These are phyloP conservation scores for Macrosiphum euphorbiae DNA, from an alignment of 2,888 invertebrate species.

Conservation along the genomic window DNA sequence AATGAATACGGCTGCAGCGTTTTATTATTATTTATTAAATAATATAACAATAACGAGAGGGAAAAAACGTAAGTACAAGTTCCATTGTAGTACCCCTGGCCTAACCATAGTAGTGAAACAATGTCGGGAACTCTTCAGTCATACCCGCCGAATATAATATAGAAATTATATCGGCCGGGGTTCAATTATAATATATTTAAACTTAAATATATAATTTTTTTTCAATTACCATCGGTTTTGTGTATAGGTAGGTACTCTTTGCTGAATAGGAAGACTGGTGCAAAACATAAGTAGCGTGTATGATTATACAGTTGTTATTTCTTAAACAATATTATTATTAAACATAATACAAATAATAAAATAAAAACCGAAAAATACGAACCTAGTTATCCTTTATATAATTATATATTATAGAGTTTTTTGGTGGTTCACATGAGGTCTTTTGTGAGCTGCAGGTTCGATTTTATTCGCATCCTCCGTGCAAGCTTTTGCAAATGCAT, in stretches of 20 bases:
- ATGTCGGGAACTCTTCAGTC: slow-evolving; percentile 45
- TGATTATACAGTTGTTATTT: slow-evolving; percentile 51
- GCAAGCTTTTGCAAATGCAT: slow-evolving; percentile 23
- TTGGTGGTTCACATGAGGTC: slow-evolving; percentile 24
- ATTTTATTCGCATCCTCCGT: neutral
- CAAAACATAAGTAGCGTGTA: slow-evolving; percentile 55
- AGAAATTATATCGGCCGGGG: slow-evolving; percentile 50
- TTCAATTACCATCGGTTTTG: slow-evolving; percentile 40
- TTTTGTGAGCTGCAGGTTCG: slow-evolving; percentile 26
- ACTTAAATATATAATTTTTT: slow-evolving; percentile 34
- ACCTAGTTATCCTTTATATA: neutral
- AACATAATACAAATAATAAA: slow-evolving; percentile 16
- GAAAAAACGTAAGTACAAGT: neutral
- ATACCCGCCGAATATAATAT: slow-evolving; percentile 45
- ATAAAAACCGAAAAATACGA: slow-evolving; percentile 2
- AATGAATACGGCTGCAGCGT: slow-evolving; percentile 44
- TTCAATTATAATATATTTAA: slow-evolving; percentile 34
- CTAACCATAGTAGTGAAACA: slow-evolving; percentile 39
- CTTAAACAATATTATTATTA: slow-evolving; percentile 19
- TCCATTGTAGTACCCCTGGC: neutral
- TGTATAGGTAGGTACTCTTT: neutral
- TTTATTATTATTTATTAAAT: slow-evolving; percentile 33
- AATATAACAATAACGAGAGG: neutral
- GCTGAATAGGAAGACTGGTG: slow-evolving; percentile 50
- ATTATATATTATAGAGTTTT: neutral